Conservation (phyloP, 2,113 vertebrate genomes). For the Lanius collurio region DNA sequence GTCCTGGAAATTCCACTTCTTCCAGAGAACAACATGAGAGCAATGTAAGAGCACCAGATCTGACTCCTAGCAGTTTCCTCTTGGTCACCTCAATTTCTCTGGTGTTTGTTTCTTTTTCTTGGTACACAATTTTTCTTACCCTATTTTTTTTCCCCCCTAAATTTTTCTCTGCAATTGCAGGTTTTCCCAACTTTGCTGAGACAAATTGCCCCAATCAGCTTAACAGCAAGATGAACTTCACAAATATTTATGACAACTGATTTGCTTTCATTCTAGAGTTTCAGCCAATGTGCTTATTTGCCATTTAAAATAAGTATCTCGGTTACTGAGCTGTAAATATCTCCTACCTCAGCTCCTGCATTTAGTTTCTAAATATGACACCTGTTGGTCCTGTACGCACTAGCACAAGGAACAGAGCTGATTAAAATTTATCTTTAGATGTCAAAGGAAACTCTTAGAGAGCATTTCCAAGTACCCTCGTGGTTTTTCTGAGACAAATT, state of each 20-base stretch:
- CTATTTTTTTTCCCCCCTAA: background rate
- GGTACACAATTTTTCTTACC: background rate
- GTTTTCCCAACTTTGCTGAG: background rate
- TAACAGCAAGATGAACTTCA: background rate
- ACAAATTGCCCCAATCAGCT: background rate
- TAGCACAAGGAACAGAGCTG: background rate
- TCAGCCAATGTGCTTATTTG: slow-evolving; percentile 55
- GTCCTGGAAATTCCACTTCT: slow-evolving; percentile 93
- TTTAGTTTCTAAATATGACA: slow-evolving; percentile 61
- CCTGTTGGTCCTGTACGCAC: slow-evolving; percentile 44
- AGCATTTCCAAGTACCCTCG: background rate
- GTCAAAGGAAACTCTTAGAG: slow-evolving; percentile 26
- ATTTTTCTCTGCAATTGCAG: background rate
- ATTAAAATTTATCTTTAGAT: slow-evolving; percentile 44
- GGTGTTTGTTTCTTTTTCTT: background rate
- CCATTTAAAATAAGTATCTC: slow-evolving; percentile 66
- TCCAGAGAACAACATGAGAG: slow-evolving; percentile 94
- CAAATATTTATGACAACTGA: slow-evolving; percentile 35
- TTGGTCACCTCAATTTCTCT: background rate
- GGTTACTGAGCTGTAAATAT: slow-evolving; percentile 58
- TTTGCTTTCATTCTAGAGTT: slow-evolving; percentile 59
- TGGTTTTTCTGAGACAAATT: background rate
- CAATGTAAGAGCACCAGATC: slow-evolving; percentile 78
- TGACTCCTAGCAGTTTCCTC: background rate
- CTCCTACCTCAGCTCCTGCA: slow-evolving; percentile 53